phyloP scores from a whole-genome alignment of 2,888 invertebrate species.

The Epinotia brunnichana region DNA sequence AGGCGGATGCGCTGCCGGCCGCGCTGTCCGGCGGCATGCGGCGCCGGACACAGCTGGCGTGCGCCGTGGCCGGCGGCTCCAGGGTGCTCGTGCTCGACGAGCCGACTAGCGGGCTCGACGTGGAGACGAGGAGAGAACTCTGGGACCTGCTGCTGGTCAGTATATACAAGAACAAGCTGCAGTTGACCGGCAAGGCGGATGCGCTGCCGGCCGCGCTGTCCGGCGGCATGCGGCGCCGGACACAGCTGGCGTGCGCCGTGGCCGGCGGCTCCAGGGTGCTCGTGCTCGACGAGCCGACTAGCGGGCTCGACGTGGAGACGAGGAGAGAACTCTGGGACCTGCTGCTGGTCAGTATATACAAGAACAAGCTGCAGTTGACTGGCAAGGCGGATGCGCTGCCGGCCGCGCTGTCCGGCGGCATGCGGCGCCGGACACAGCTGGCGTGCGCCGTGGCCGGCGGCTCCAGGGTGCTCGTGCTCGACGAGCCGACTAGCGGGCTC shows the following conservation, averaged over 20 bases:
- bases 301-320: slow-evolving; percentile 63
- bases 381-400: background rate
- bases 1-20: slow-evolving; percentile 83
- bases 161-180: slow-evolving; percentile 56
- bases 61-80: slow-evolving; percentile 88
- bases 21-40: slow-evolving; percentile 94
- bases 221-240: slow-evolving; percentile 75
- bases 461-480: slow-evolving; percentile 85
- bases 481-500: slow-evolving; percentile 92
- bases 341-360: slow-evolving; percentile 21
- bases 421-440: background rate
- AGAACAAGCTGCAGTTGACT: no score
- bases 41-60: slow-evolving; percentile 43
- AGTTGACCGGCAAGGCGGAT: background rate
- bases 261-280: slow-evolving; percentile 88
- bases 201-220: background rate
- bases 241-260: slow-evolving; percentile 93
- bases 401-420: no score
- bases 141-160: slow-evolving; percentile 2
- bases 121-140: slow-evolving; percentile 6
- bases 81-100: slow-evolving; percentile 83
- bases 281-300: slow-evolving; percentile 91
- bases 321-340: slow-evolving; percentile 62
- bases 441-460: slow-evolving; percentile 84
- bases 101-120: slow-evolving; percentile 11